A percentile compares a stretch with the other conserved stretches of the same genome.
These are phyloP conservation scores for Pipistrellus pipistrellus DNA, from an alignment of 2,797 vertebrate species.

Conservation along the genomic window DNA sequence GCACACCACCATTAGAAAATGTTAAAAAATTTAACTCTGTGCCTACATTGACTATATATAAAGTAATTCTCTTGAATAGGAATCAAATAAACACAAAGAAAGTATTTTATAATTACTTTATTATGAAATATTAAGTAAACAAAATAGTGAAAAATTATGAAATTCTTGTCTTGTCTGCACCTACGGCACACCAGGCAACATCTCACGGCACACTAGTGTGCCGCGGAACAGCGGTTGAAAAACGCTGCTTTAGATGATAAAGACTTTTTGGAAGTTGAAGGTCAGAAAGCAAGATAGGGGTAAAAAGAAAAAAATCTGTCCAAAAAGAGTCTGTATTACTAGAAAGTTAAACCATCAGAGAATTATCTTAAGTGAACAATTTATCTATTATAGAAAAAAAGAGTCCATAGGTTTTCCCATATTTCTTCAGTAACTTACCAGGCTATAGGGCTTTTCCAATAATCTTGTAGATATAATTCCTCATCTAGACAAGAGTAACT, in stretches of 20 bases:
- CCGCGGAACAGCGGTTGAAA: too few relatives aligned
- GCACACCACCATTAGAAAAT: too few relatives aligned
- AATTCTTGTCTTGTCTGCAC: too few relatives aligned
- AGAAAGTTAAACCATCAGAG: neutral
- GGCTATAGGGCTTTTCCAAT: neutral
- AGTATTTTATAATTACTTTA: too few relatives aligned
- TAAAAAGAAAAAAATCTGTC: constrained; percentile 42
- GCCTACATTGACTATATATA: too few relatives aligned
- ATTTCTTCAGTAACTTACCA: neutral
- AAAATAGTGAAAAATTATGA: too few relatives aligned
- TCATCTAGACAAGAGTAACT: neutral
- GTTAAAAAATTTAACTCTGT: too few relatives aligned
- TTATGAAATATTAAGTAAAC: too few relatives aligned
- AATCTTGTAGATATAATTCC: neutral
- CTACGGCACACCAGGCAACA: too few relatives aligned
- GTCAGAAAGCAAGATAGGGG: constrained; percentile 11
- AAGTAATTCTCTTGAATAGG: too few relatives aligned
- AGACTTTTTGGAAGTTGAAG: neutral
- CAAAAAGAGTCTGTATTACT: constrained; percentile 10
- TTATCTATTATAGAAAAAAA: constrained; percentile 7
- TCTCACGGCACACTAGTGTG: too few relatives aligned
- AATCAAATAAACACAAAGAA: too few relatives aligned
- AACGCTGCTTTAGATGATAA: constrained; percentile 11
- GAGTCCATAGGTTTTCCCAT: neutral
- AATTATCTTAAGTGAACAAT: neutral